phyloP scores from a whole-genome alignment of 2,113 vertebrate genomes.

The Strigops habroptila region DNA sequence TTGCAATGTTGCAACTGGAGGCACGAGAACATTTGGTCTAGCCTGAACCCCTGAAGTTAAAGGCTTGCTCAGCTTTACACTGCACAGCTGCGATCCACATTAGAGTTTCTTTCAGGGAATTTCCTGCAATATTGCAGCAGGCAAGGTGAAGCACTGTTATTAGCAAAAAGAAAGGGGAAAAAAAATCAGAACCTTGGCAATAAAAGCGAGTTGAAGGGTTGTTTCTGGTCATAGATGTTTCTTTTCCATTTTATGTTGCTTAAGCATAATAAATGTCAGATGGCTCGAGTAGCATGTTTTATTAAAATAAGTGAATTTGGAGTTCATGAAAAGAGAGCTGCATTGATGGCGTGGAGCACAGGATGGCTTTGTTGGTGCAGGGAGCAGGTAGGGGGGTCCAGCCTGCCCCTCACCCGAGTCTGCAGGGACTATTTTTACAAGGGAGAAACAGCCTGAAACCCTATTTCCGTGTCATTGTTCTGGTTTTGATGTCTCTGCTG shows the following conservation, averaged over 20 bases:
- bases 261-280: constrained; percentile 58
- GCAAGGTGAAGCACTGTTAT: not conserved
- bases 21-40: not conserved
- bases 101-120: not conserved
- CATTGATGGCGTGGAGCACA: not conserved
- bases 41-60: not conserved
- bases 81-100: constrained; percentile 36
- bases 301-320: constrained; percentile 33
- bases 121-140: constrained; percentile 23
- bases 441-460: not conserved
- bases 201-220: constrained; percentile 35
- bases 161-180: not conserved
- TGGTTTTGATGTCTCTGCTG: not conserved
- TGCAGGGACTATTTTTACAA: not conserved
- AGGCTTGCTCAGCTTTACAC: not conserved
- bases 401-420: fast-evolving
- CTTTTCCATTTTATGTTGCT: constrained; percentile 57
- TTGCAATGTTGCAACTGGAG: not conserved
- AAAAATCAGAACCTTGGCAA: constrained; percentile 30
- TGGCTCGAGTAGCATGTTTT: constrained; percentile 25
- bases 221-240: constrained; percentile 51
- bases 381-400: not conserved
- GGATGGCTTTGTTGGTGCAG: not conserved
- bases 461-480: fast-evolving
- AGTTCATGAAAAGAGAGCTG: not conserved